Conservation (phyloP, 2,113 vertebrate species). For the Zosterops hypoxanthus region DNA sequence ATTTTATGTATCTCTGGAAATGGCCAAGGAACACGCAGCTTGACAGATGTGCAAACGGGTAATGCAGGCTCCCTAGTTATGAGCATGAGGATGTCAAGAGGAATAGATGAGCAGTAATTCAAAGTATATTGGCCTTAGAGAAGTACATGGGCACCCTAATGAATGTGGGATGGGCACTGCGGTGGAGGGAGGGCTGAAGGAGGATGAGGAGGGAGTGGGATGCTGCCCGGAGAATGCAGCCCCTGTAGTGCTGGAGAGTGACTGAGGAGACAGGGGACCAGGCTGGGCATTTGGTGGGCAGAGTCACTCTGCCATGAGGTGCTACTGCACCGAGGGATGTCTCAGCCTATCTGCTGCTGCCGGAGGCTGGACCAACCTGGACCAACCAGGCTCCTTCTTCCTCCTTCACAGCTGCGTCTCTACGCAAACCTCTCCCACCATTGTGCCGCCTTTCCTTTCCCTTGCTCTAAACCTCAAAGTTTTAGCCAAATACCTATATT, state of each 20-base stretch:
- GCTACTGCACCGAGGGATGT: background rate
- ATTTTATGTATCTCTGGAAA: conserved; percentile 71
- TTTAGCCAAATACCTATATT: background rate
- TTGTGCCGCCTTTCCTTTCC: background rate
- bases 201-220: background rate
- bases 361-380: background rate
- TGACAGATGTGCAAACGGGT: conserved; percentile 67
- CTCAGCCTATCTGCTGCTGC: background rate
- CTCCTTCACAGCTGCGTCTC: background rate
- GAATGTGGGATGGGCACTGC: background rate
- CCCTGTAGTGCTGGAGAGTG: background rate
- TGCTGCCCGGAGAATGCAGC: background rate
- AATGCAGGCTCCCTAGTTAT: conserved; percentile 62
- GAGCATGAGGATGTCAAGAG: conserved; percentile 59
- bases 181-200: background rate
- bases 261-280: accelerated
- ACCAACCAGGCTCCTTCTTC: background rate
- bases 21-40: conserved; percentile 53
- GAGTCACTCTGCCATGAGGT: accelerated
- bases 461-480: background rate
- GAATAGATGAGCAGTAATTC: conserved; percentile 66
- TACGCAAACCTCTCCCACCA: background rate
- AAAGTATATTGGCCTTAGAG: conserved; percentile 47
- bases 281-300: background rate
- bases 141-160: background rate